Evolutionary conservation across 2,113 vertebrate genomes (phyloP), one percentile per base, ranked within the genome.

Genomic region (Carassius auratus): DNA sequence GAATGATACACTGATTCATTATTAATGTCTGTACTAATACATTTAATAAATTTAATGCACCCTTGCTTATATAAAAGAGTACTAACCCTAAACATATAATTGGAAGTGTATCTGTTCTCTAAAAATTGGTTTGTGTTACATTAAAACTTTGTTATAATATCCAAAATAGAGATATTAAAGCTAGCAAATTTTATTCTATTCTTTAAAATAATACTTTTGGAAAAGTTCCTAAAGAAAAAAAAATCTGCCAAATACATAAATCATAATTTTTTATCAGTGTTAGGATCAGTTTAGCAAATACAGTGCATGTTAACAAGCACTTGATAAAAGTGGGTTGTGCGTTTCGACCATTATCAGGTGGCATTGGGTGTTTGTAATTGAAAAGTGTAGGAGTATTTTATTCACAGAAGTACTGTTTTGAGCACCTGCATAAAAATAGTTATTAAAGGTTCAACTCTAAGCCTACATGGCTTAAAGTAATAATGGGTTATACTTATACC

Each of bases 391-490:
- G 13, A 61, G 74, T 83, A 66, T 14, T 87, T 50, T 85, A 73
- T 38, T 52, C 75, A 64, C 74, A 68, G 84, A 78, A 57, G 33
- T 78, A 55, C 57, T 77, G 73, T 57, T 77, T 68, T 26, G 68
- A 87, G 84, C 38, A 50, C 33, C 30, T 33, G 14, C 76, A n/a
- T 30, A 45, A 62, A 89, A 89, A 77, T 78, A 77, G 21, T 80
- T 55, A 85, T 89, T 87, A 83, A 83, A 73, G 61, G 52, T 69
- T 73, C 13, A 68, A 80, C 64, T n/a, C 52, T 77, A 38, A 78
- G 30, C 68, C 33, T 19, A 38, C 26, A 33, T 80, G 21, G 80
- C 52, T 64, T 30, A 80, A 59, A 23, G 62, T 62, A 77, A 81
- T 68, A 66, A 23, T 9, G 23, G 26, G 42, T 33, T 66, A 2